These are phyloP conservation scores for Glaucomys volans DNA, from an alignment of 2,113 vertebrate species.

Conservation along the genomic window DNA sequence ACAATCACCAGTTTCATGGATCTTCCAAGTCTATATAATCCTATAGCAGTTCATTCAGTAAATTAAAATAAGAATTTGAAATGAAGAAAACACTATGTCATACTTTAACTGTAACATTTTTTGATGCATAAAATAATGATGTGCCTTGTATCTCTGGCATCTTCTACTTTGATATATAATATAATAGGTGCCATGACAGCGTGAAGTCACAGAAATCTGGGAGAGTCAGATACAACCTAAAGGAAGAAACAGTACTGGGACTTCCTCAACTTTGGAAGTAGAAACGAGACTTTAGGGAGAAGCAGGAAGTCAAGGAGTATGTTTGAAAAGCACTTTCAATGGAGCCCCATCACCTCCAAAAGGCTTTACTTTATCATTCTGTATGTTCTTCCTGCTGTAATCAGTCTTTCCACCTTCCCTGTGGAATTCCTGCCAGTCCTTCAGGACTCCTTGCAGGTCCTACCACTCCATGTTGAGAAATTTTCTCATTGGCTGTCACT, in stretches of 20 bases:
- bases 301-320: neutral
- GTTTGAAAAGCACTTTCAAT: neutral
- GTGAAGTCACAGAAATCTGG: neutral
- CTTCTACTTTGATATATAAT: slow-evolving; percentile 35
- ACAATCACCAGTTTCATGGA: neutral
- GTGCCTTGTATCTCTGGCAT: neutral
- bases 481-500: neutral
- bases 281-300: neutral
- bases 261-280: neutral
- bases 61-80: slow-evolving; percentile 22
- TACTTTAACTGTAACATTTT: neutral
- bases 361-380: neutral
- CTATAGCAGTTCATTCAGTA: neutral
- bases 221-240: neutral
- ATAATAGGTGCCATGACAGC: neutral
- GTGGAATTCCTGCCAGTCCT: neutral
- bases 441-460: neutral
- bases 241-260: neutral
- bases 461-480: neutral
- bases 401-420: neutral
- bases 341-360: neutral
- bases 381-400: neutral
- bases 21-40: neutral
- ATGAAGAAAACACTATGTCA: neutral
- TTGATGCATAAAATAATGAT: neutral